These are phyloP conservation scores for Apantesis nais DNA, from an alignment of 2,888 invertebrate genomes.

Conservation along the genomic window DNA sequence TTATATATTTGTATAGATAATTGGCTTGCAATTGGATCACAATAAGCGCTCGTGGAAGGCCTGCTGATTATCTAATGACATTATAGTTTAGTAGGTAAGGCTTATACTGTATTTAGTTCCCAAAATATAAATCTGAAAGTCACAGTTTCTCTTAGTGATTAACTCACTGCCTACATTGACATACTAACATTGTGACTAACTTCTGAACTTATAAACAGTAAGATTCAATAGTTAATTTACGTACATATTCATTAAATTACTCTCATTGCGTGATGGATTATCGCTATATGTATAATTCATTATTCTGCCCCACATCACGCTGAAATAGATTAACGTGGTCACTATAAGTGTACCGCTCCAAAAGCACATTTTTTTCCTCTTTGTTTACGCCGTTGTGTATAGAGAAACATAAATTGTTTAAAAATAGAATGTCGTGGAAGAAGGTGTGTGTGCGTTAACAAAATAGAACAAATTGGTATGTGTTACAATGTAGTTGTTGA, in stretches of 20 bases:
- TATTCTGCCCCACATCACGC: background rate
- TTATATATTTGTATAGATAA: too few relatives aligned
- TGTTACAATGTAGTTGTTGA: background rate
- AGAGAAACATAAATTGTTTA: background rate
- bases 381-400: background rate
- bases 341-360: background rate
- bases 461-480: background rate
- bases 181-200: background rate
- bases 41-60: too few relatives aligned
- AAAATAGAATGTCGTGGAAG: background rate
- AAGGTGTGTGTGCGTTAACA: background rate
- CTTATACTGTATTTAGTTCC: background rate
- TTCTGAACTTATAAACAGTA: background rate
- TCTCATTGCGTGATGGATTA: background rate
- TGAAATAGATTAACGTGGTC: background rate
- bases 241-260: background rate
- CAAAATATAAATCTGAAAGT: background rate
- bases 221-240: background rate
- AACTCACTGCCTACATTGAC: too few relatives aligned
- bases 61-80: background rate
- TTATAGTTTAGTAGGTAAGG: background rate
- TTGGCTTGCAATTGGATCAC: too few relatives aligned
- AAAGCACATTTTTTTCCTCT: background rate
- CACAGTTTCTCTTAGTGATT: background rate
- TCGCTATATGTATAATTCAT: background rate